Base-by-base conservation (phyloP, 2,113 vertebrate genomes). In the Centrocercus urophasianus region DNA sequence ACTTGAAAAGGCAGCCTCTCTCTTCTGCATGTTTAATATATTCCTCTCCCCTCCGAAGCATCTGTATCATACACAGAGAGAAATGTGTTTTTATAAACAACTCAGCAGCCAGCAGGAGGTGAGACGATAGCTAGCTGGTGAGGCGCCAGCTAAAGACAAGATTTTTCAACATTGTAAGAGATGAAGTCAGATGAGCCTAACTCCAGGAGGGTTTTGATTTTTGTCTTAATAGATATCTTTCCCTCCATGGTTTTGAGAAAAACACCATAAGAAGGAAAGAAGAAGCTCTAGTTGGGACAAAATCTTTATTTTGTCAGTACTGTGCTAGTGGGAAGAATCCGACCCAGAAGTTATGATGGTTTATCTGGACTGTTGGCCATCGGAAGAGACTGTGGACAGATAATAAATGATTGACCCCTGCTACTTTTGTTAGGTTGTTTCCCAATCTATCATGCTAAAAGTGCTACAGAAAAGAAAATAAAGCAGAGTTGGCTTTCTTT, bases 141-240 rank as follows among this genome's bases (percentile, higher is more conserved):
- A 94, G 61, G 78, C 75, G 77, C 70, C 76, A 78, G 90, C 54
- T 81, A 93, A 82, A 59, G 81, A 88, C 65, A 80, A 83, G 63
- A 77, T 77, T 91, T 87, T 93, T 67, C 69, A 59, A 21, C 52
- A 76, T 90, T 90, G 86, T 10, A 90, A 48, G 34, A 92, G 81
- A 83, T 28, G 10, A 34, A 81, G 77, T 85, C 74, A 80, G 72
- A 94, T 67, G n/a, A 94, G 45, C 61, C 54, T 59, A 80, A 95
- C 50, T 73, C 73, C 78, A 88, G 80, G 83, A 96, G 89, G 54
- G 43, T 86, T 96, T 97, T 90, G 70, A 90, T 94, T 94, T 95
- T 86, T 77, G 43, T 74, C 69, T 93, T 65, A 90, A 95, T 87
- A 93, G 25, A 86, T 86, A 47, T 73, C 57, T 85, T 42, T 60